A percentile compares a stretch with the other conserved stretches of the same genome.
Conservation (phyloP, 2,888 invertebrate genomes). For the Pammene aurita region DNA sequence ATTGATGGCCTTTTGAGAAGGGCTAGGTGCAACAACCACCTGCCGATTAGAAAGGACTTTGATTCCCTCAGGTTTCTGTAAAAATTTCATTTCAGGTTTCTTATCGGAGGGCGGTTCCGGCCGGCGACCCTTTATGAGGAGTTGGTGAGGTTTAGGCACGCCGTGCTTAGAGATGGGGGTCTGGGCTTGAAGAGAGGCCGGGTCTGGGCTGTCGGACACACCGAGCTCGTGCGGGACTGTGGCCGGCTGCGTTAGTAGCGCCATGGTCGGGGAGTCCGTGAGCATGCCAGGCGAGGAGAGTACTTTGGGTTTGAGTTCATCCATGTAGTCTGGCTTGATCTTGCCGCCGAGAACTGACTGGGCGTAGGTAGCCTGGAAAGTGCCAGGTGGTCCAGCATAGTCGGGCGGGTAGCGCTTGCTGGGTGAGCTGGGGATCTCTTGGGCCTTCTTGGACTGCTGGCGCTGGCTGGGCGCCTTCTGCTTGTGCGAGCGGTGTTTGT, state of each 20-base stretch:
- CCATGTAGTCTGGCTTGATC: slow-evolving; percentile 67
- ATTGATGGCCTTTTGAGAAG: slow-evolving; percentile 67
- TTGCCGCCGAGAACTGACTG: slow-evolving; percentile 71
- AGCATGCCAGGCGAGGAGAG: slow-evolving; percentile 65
- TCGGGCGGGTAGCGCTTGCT: slow-evolving; percentile 67
- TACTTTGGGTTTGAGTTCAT: slow-evolving; percentile 67
- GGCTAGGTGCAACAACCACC: slow-evolving; percentile 67
- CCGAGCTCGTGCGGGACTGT: slow-evolving; percentile 68
- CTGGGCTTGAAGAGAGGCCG: slow-evolving; percentile 62
- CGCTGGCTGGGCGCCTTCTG: slow-evolving; percentile 45
- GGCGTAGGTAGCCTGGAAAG: slow-evolving; percentile 78
- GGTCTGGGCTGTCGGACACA: slow-evolving; percentile 62
- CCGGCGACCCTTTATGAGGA: slow-evolving; percentile 71
- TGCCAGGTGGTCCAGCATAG: slow-evolving; percentile 69
- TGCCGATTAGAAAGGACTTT: slow-evolving; percentile 75
- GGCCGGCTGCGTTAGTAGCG: slow-evolving; percentile 69
- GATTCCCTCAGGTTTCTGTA: slow-evolving; percentile 73
- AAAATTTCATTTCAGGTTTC: slow-evolving; percentile 72
- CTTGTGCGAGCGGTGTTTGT: slow-evolving; percentile 66
- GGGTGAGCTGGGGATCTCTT: slow-evolving; percentile 63
- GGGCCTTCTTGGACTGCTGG: slow-evolving; percentile 65
- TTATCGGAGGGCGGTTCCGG: slow-evolving; percentile 60
- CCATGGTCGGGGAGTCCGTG: slow-evolving; percentile 71
- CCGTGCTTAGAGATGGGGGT: slow-evolving; percentile 60
- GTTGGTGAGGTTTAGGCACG: slow-evolving; percentile 66